Base-by-base conservation (phyloP, 2,888 invertebrate species). In the Gymnosoma rotundatum region DNA sequence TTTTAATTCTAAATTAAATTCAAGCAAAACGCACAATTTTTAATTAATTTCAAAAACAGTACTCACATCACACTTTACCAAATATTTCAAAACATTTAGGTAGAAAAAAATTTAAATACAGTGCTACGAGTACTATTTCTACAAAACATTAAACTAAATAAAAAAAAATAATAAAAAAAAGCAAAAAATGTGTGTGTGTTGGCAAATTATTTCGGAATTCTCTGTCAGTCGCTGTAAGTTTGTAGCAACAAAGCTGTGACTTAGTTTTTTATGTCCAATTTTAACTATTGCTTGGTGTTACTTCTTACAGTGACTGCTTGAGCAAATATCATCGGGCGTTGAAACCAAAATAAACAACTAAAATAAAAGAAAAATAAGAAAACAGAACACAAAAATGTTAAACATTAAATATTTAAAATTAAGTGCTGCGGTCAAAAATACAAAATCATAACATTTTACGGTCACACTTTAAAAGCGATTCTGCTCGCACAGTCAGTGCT, bases 271-370 rank as follows among this genome's bases (percentile, higher is more conserved):
- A 58, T 66, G 66, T 75, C 75, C 69, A 63, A 54, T 69, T 48
- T 81, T 92, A 92, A 93, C 93, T 92, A 93, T 91, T 94, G 97
- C 95, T 97, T 97, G 97, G 97, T 97, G 97, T 97, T 97, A 97
- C 96, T 97, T 97, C 97, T 97, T 97, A 97, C 97, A 97, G 97
- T 97, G 97, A 96, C 95, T 93, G 94, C 95, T 94, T 94, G 81
- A 12, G 93, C 88, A 87, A 58, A 70, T n/a, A 82, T 56, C 3
- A 9, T 10, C 32, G 86, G 76, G 61, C 32, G 16, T 10, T 8
- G 8, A 20, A 16, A 21, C 38, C 45, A 45, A 50, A 9, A 36
- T n/a, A 45, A 67, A 12, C 16, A 58, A 25, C 2, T 52, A 61
- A 54, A 60, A 60, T 9, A 16, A n/a, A 75, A 25, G 18, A n/a